A percentile compares a stretch with the other conserved stretches of the same genome.
phyloP scores from a whole-genome alignment of 2,888 invertebrate genomes.

The Caradrina kadenii region DNA sequence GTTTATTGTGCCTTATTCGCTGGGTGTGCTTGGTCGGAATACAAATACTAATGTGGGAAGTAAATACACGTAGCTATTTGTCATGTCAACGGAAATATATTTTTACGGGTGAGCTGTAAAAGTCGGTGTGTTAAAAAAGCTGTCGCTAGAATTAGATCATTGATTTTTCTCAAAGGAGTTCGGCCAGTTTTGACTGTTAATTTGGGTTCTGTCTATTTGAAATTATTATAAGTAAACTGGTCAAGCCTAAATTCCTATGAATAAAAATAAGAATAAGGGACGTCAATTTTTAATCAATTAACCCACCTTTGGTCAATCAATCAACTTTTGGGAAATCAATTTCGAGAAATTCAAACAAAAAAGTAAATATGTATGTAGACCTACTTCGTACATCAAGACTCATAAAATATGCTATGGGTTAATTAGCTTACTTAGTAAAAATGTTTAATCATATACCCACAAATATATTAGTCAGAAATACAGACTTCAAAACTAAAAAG shows the following conservation, averaged over 20 bases:
- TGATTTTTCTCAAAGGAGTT: too few relatives aligned
- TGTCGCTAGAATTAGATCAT: background rate
- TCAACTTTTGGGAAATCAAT: too few relatives aligned
- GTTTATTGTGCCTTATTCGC: constrained; percentile 41
- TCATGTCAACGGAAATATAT: constrained; percentile 7
- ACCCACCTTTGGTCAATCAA: too few relatives aligned
- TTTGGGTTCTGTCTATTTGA: too few relatives aligned
- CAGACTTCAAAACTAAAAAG: background rate
- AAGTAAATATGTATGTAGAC: too few relatives aligned
- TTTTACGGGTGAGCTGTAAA: background rate
- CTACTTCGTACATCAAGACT: too few relatives aligned
- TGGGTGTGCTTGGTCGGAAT: constrained; percentile 30
- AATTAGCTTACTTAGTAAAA: constrained; percentile 9
- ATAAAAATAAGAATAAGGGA: too few relatives aligned
- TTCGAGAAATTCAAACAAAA: too few relatives aligned
- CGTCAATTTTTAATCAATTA: too few relatives aligned
- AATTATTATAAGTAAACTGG: too few relatives aligned
- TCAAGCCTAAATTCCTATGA: too few relatives aligned
- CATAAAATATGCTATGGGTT: background rate
- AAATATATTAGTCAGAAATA: background rate
- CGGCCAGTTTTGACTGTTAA: too few relatives aligned
- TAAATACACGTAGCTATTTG: constrained; percentile 25
- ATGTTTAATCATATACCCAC: background rate
- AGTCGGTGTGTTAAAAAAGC: background rate
- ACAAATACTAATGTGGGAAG: constrained; percentile 37